phyloP scores from a whole-genome alignment of 2,888 invertebrate species.

The Diloba caeruleocephala region DNA sequence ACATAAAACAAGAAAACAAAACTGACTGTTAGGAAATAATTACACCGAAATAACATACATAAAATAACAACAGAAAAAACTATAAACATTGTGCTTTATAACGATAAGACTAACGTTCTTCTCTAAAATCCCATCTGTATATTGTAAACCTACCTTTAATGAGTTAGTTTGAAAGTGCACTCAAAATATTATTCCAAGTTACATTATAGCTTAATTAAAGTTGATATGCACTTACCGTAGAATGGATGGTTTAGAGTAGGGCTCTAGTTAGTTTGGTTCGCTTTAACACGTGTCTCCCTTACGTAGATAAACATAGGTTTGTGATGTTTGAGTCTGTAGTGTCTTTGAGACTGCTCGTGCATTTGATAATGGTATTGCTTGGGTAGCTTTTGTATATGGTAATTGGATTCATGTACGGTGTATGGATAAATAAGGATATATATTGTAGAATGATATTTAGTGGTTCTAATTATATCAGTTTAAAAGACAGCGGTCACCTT shows the following conservation, averaged over 20 bases:
- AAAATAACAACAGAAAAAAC: too few species aligned
- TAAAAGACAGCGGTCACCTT: too few species aligned
- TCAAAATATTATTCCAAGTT: slow-evolving; percentile 36
- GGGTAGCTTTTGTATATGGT: neutral
- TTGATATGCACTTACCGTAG: slow-evolving; percentile 11
- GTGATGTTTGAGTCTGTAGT: neutral
- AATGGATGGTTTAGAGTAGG: neutral
- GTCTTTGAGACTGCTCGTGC: slow-evolving; percentile 34
- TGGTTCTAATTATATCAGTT: too few species aligned
- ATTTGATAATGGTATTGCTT: slow-evolving; percentile 22
- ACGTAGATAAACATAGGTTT: slow-evolving; percentile 14
- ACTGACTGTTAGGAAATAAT: too few species aligned
- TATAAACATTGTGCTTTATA: too few species aligned
- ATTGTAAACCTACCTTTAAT: slow-evolving; percentile 7
- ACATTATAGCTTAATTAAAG: slow-evolving; percentile 38
- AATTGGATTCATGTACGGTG: too few species aligned
- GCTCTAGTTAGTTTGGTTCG: neutral
- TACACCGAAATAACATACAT: too few species aligned
- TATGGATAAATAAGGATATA: neutral
- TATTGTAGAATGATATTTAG: too few species aligned
- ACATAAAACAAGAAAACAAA: too few species aligned
- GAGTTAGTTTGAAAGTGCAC: slow-evolving; percentile 22
- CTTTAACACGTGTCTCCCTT: slow-evolving; percentile 1
- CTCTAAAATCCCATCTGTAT: neutral
- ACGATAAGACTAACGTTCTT: too few species aligned